Conservation (phyloP, 2,797 vertebrate genomes). For the Xiphorhynchus erythropygius region DNA sequence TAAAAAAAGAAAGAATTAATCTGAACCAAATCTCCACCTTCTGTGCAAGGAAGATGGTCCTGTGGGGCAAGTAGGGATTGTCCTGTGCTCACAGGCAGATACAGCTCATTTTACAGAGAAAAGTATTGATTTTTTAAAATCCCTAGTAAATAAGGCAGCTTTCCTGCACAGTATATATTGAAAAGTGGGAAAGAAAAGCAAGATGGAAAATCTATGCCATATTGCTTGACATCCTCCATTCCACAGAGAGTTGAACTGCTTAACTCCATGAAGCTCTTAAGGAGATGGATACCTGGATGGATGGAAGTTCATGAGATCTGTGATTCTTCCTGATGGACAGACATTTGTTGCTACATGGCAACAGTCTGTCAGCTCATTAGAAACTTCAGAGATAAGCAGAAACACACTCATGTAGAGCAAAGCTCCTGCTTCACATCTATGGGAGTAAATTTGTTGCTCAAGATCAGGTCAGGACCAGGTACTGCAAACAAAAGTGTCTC, state of each 20-base stretch:
- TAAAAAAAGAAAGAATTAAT: neutral
- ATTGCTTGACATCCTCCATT: neutral
- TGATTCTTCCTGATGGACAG: neutral
- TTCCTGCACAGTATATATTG: neutral
- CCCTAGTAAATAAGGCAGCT: neutral
- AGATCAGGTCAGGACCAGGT: neutral
- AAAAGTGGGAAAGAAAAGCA: neutral
- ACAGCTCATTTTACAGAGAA: neutral
- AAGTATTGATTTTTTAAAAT: neutral
- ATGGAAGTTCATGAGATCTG: neutral
- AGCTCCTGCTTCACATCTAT: neutral
- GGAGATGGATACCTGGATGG: neutral
- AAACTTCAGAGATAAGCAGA: neutral
- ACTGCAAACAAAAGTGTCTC: neutral
- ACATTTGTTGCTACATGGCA: neutral
- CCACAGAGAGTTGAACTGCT: neutral
- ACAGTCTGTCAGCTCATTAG: neutral
- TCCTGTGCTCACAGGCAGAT: neutral
- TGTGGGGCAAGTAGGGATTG: neutral
- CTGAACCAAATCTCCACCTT: neutral
- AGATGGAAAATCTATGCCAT: neutral
- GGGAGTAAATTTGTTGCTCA: neutral
- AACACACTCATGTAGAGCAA: fast-evolving
- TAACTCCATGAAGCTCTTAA: neutral
- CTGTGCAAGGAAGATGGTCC: neutral